phyloP scores from a whole-genome alignment of 2,797 vertebrate species.

The Propithecus perrieri region DNA sequence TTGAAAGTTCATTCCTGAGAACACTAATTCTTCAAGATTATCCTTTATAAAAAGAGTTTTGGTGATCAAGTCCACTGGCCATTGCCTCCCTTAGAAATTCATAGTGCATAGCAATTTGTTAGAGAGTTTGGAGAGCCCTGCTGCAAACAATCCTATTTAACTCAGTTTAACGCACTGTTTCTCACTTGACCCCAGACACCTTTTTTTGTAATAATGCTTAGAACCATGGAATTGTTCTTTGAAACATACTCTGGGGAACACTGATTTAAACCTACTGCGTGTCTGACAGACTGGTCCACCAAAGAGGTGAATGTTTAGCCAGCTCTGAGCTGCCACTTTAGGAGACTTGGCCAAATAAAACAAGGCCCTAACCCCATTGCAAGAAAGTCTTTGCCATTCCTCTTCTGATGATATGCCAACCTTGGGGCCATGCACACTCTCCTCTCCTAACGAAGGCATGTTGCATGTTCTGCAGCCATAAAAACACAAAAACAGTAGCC shows the following conservation, averaged over 20 bases:
- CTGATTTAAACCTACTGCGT: not conserved
- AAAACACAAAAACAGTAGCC: not conserved
- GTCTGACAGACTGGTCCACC: not conserved
- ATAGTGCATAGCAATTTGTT: fast-evolving
- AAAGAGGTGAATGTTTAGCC: not conserved
- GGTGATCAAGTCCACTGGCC: not conserved
- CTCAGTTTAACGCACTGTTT: not conserved
- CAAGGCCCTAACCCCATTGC: not conserved
- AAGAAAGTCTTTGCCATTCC: not conserved
- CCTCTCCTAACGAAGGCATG: not conserved
- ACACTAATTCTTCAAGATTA: not conserved
- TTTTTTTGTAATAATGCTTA: not conserved
- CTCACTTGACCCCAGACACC: not conserved
- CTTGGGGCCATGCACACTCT: not conserved
- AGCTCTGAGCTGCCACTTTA: not conserved
- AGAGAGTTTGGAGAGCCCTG: not conserved
- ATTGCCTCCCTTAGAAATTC: not conserved
- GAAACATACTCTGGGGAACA: not conserved
- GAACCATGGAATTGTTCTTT: not conserved
- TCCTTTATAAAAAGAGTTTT: not conserved
- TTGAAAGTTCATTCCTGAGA: not conserved
- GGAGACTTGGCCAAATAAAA: not conserved
- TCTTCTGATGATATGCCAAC: not conserved
- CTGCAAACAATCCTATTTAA: not conserved
- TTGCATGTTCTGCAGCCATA: not conserved